Evolutionary conservation across 2,113 vertebrate genomes (phyloP).

Genomic region (Coptodon bakossiorum): DNA sequence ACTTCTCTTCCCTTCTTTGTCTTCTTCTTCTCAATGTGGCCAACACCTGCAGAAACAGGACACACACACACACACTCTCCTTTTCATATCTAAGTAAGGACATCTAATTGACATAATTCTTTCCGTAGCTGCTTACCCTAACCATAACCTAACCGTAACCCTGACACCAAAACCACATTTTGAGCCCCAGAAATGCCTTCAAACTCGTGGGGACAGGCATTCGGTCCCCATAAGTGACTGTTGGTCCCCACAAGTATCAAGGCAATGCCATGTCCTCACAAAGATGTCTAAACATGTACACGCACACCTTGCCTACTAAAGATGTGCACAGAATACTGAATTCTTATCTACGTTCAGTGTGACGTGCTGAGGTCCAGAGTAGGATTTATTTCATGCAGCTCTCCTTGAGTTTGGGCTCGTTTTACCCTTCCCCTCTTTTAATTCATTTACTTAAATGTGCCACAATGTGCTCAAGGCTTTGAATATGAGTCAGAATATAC

Average conservation of each 20-base stretch:
- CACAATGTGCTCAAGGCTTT: neutral
- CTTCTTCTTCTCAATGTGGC: conserved; percentile 52
- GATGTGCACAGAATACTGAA: neutral
- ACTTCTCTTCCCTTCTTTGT: conserved; percentile 20
- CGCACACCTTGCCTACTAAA: neutral
- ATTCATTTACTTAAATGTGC: neutral
- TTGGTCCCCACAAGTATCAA: no score
- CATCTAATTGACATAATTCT: neutral
- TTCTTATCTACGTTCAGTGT: neutral
- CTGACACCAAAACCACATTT: neutral
- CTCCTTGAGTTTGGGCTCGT: neutral
- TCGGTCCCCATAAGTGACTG: neutral
- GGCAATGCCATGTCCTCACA: neutral
- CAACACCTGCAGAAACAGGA: conserved; percentile 54
- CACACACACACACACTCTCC: neutral
- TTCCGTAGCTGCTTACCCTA: neutral
- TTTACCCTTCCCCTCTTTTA: neutral
- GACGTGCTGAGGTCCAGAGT: neutral
- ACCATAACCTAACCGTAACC: neutral
- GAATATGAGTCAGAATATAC: neutral
- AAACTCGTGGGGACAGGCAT: fast-evolving
- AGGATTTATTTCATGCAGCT: neutral
- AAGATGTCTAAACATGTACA: neutral
- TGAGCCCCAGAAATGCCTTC: neutral
- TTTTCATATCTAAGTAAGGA: neutral